Base-by-base conservation (phyloP, 1,140 invertebrate species). In the Pseudomyrmex sp. region DNA sequence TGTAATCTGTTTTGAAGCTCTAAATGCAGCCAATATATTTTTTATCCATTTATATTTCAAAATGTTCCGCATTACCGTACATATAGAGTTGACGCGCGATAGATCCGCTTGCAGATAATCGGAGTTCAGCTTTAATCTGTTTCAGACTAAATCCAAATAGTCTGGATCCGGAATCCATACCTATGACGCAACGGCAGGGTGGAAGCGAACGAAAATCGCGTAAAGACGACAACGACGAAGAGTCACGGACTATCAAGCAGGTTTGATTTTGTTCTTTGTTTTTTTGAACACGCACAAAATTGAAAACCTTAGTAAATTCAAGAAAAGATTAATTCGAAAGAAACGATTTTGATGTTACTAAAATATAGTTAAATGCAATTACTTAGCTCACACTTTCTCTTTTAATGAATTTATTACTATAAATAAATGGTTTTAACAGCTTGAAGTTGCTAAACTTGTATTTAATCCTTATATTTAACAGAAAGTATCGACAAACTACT, bases 211-310 rank as follows among this genome's bases (percentile, higher is more conserved):
- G 86, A 20, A 86, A 90, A 18, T 23, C 85, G 52, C 89, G 90
- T 58, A 89, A 87, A 9, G 90, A 91, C 35, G 90, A 93, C 23
- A 92, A 92, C 5, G 92, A 93, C 23, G 92, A 92, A 10, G 93
- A 94, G 80, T 93, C 92, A 54, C 88, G 91, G 1, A 94, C 92
- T 2, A 93, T 93, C 87, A 93, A 93, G 85, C 93, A 94, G 90
- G 93, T 93, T 69, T 70, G 82, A 54, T 44, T 65, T 52, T 20
- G 56, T 23, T 18, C 4, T 9, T 59, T 18, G 5, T 79, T 79
- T 4, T 13, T n/a, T 13, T 44, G 1, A 46, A 13, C 10, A 62
- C 2, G 52, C 3, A 15, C 26, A 26, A 44, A 12, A 4, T 23
- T 3, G 18, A 13, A 23, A 61, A 26, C 44, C 15, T 5, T 8